These are phyloP conservation scores for Chromoteleia sp. DNA, from an alignment of 2,888 invertebrate genomes.

Conservation along the genomic window DNA sequence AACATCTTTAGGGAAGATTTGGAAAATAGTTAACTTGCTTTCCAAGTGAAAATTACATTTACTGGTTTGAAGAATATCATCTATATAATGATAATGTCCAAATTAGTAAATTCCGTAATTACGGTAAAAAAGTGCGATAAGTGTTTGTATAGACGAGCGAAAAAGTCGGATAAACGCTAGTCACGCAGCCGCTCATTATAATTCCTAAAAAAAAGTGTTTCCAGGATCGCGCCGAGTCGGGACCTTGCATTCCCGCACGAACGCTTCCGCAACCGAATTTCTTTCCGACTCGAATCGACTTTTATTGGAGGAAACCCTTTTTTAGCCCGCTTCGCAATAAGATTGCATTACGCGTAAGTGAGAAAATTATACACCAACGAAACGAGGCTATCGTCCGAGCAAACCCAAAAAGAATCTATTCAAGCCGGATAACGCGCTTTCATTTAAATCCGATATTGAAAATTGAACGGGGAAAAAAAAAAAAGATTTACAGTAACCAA, in stretches of 20 bases:
- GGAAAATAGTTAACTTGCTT: neutral
- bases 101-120: slow-evolving; percentile 48
- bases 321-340: slow-evolving; percentile 1
- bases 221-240: slow-evolving; percentile 32
- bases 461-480: slow-evolving; percentile 3
- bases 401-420: slow-evolving; percentile 78
- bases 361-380: slow-evolving; percentile 52
- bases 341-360: slow-evolving; percentile 45
- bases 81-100: slow-evolving; percentile 43
- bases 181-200: slow-evolving; percentile 57
- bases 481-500: neutral
- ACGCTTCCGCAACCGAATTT: slow-evolving; percentile 70
- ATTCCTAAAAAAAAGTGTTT: slow-evolving; percentile 52
- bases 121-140: slow-evolving; percentile 40
- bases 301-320: neutral
- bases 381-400: slow-evolving; percentile 49
- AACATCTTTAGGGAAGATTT: too few species aligned
- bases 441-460: slow-evolving; percentile 10
- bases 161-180: slow-evolving; percentile 47
- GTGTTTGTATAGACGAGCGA: slow-evolving; percentile 10
- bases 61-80: slow-evolving; percentile 15
- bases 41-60: slow-evolving; percentile 21
- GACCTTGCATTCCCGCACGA: slow-evolving; percentile 71
- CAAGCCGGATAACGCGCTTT: slow-evolving; percentile 51
- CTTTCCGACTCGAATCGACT: slow-evolving; percentile 14